Percentiles rank a stretch among this genome's conserved stretches.
Evolutionary conservation across 2,113 vertebrate species (phyloP).

Genomic region (Chloebia gouldiae): DNA sequence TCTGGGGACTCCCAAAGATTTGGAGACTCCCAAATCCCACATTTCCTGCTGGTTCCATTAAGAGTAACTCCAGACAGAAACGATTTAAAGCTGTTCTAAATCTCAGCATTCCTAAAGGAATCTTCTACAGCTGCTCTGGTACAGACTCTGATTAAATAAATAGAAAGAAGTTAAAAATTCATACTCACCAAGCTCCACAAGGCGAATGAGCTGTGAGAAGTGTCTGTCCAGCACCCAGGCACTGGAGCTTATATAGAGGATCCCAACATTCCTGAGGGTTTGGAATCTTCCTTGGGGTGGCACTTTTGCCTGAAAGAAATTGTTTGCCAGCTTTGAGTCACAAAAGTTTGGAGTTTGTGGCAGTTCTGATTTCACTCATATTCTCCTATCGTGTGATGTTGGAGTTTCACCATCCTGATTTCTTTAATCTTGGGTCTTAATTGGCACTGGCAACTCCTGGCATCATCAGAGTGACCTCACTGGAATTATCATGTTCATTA

Average conservation of each 20-base stretch:
- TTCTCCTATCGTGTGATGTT: not conserved
- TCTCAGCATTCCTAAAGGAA: not conserved
- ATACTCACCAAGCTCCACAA: not conserved
- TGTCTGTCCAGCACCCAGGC: not conserved
- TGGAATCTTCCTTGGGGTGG: not conserved
- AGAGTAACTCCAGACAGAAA: not conserved
- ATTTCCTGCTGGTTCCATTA: not conserved
- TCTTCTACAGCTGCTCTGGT: not conserved
- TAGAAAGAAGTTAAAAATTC: not conserved
- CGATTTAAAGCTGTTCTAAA: accelerated
- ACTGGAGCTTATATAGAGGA: not conserved
- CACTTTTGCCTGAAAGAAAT: not conserved
- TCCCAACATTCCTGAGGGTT: not conserved
- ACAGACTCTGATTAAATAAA: not conserved
- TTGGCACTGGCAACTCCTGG: not conserved
- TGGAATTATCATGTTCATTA: not conserved
- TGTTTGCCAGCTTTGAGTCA: not conserved
- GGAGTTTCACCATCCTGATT: not conserved
- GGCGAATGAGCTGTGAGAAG: accelerated
- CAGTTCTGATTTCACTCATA: not conserved
- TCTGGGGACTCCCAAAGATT: not conserved
- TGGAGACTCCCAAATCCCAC: not conserved
- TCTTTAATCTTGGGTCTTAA: constrained; percentile 43
- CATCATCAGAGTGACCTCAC: constrained; percentile 8
- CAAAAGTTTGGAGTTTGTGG: not conserved